Evolutionary conservation across 1,140 invertebrate species (phyloP), one percentile per base, ranked within the genome.

Genomic region (Bombus superbus): DNA sequence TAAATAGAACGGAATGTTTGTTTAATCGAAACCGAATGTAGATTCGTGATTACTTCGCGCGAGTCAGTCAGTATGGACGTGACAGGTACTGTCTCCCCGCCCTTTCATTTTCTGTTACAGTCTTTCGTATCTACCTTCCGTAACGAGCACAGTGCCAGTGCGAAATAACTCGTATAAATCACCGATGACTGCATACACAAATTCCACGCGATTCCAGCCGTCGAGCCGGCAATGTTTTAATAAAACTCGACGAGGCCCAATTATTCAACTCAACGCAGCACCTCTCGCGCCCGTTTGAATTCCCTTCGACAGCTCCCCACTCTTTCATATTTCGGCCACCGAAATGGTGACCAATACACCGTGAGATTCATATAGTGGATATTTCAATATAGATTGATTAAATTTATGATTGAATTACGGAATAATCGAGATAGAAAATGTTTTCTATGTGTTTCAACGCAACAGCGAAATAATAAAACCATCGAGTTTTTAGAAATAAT

Each of bases 111-210:
- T 87, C 81, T 35, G 81, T 81, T 78, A 40, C 88, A 32, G 22
- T 40, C 40, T 75, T 81, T 78, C 77, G 77, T 89, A 64, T 81
- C 87, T 87, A 86, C 81, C 80, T 77, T 68, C 80, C 77, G 86
- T 89, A 88, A 90, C 88, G 91, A 87, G 78, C 82, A 72, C 83
- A 87, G 81, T 81, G 81, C 57, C 84, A 78, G 57, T 83, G 71
- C 86, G 77, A 88, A 92, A 92, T 91, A 91, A 91, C 83, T 88
- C 73, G 85, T 86, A 92, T 92, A 92, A 91, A 92, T 92, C 91
- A 92, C 86, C 84, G 88, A 89, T 86, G 88, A 79, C 88, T 91
- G 90, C 89, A 90, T 87, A 89, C 86, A 91, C 91, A 92, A 89
- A 92, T 91, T 81, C 82, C 69, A 81, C 89, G 57, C 90, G 85